Evolutionary conservation across 2,888 invertebrate genomes (phyloP).

Genomic region (Mythimna loreyi): DNA sequence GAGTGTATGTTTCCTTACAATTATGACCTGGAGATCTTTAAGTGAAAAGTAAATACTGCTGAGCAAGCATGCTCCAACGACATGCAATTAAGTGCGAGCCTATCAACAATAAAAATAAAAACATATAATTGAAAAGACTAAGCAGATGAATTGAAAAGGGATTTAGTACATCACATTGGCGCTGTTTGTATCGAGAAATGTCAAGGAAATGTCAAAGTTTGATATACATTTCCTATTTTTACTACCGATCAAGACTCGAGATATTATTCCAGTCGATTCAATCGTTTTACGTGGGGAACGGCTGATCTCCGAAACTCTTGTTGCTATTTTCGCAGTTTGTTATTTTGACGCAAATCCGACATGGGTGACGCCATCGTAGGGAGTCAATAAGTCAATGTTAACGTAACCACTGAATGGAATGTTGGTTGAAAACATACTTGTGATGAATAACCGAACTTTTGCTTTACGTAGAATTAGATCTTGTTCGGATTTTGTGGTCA

Average conservation of each 20-base stretch:
- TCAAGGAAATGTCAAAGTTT: constrained; percentile 15
- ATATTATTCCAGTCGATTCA: constrained; percentile 7
- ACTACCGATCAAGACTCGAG: not conserved
- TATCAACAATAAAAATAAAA: too few relatives aligned
- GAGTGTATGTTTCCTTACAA: too few relatives aligned
- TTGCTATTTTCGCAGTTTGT: constrained; percentile 47
- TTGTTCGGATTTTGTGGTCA: not conserved
- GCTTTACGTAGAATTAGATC: not conserved
- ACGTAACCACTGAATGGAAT: constrained; percentile 13
- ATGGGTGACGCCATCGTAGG: constrained; percentile 37
- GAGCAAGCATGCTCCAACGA: too few relatives aligned
- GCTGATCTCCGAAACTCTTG: constrained; percentile 31
- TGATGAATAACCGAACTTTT: constrained; percentile 8
- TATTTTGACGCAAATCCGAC: constrained; percentile 30
- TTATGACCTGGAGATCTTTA: too few relatives aligned
- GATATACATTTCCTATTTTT: not conserved
- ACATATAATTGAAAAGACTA: too few relatives aligned
- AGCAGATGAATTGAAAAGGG: not conserved
- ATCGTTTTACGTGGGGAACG: constrained; percentile 12
- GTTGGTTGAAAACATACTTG: constrained; percentile 22
- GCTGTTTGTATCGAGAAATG: not conserved
- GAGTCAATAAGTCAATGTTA: constrained; percentile 27
- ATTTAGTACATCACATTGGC: not conserved
- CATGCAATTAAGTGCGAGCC: too few relatives aligned
- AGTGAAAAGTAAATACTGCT: too few relatives aligned